Base-by-base conservation (phyloP, 2,797 vertebrate genomes). In the Odontamblyopus lacepedii region DNA sequence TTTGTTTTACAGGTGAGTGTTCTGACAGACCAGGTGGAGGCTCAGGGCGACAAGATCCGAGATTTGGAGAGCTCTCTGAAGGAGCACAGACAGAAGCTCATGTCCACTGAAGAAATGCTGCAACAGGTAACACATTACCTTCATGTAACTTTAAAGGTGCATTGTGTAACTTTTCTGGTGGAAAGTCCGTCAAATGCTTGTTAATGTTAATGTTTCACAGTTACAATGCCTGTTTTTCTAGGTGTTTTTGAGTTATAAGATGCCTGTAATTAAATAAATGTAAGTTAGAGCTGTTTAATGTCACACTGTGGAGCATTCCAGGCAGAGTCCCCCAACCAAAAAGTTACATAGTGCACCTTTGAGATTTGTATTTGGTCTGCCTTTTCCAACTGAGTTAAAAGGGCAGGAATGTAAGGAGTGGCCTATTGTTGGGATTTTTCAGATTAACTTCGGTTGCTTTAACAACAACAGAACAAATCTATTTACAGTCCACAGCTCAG, bases 11-110 rank as follows among this genome's bases (percentile, higher is more conserved):
- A 98, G 98, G 97, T 99, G 90, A 98, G 97, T 55, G 95, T 99
- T 70, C 95, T 99, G 87, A 98, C 98, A 1, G 97, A 98, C 91
- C 98, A 99, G 90, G 97, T 99, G 80, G 97, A 99, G 90, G 97
- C 96, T 3, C 98, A 99, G 88, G 98, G 97, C 70, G 98, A 99
- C 91, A 99, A 99, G 94, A 99, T 99, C 85, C 89, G 96, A 85
- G 97, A 99, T 87, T 89, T 99, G 3, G 96, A 98, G 85, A 94
- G 93, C 78, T 98, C 96, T 86, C 93, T 99, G 66, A 96, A 97
- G 86, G 95, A 97, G 11, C 97, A 99, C 75, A 94, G 95, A 69
- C 81, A 95, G 86, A 98, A 99, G 87, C 94, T 99, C 83, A 95
- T 95, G 88, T 96, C 96, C 74, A 97, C 97, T 3, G 97, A 99